A percentile compares a stretch with the other conserved stretches of the same genome.
Evolutionary conservation across 1,140 invertebrate species (phyloP).

Genomic region (Drosophila orena): DNA sequence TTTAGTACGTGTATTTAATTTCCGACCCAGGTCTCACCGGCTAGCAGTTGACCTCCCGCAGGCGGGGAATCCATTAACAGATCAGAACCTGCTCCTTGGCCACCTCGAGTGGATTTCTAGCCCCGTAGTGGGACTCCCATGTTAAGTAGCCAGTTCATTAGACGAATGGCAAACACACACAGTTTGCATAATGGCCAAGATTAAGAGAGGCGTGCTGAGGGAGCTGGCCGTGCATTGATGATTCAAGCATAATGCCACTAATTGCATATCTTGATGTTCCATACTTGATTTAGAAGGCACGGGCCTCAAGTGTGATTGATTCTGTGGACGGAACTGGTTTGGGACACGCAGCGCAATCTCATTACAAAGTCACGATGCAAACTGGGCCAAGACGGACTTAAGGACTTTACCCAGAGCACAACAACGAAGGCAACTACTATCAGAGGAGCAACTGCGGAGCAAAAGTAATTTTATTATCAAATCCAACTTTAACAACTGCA

Average conservation of each 20-base stretch:
- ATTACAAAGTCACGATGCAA: constrained; percentile 76
- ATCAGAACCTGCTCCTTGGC: constrained; percentile 14
- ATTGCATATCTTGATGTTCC: constrained; percentile 70
- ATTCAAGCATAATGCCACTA: constrained; percentile 74
- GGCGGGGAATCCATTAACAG: constrained; percentile 35
- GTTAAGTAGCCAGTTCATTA: constrained; percentile 66
- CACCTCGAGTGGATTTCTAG: constrained; percentile 29
- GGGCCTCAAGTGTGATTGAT: constrained; percentile 52
- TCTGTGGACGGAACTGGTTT: constrained; percentile 16
- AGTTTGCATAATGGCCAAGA: constrained; percentile 63
- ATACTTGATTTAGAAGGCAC: constrained; percentile 46
- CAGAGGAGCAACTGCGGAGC: constrained; percentile 46
- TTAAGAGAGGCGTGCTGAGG: constrained; percentile 61
- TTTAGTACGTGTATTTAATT: background rate
- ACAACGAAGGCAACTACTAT: constrained; percentile 9
- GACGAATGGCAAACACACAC: constrained; percentile 22
- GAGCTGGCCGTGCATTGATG: constrained; percentile 44
- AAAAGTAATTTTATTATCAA: constrained; percentile 83
- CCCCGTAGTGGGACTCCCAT: background rate
- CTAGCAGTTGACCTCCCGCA: background rate
- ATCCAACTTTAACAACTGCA: constrained; percentile 81
- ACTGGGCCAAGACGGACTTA: constrained; percentile 71
- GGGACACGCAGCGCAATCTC: constrained; percentile 36
- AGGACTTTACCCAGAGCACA: constrained; percentile 46
- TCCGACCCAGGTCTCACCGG: background rate